phyloP scores from a whole-genome alignment of 2,797 vertebrate species.

The Periparus ater region DNA sequence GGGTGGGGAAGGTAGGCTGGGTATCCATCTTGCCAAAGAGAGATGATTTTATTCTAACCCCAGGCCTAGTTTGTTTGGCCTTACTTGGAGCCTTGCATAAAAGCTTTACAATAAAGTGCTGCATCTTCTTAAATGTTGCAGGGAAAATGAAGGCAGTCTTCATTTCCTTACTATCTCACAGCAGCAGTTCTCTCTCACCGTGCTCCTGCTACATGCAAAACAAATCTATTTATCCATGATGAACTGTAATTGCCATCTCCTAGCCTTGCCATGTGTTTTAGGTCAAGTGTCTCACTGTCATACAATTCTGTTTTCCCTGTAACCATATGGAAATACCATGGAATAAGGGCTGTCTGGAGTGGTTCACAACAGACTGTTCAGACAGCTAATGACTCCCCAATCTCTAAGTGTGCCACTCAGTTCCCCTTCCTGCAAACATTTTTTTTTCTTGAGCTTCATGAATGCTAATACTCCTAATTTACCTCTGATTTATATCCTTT shows the following conservation, averaged over 20 bases:
- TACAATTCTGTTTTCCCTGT: slow-evolving; percentile 46
- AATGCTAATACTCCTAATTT: slow-evolving; percentile 1
- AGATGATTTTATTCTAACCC: background rate
- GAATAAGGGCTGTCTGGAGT: slow-evolving; percentile 61
- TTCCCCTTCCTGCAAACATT: slow-evolving; percentile 16
- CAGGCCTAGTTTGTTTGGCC: background rate
- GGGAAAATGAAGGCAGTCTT: background rate
- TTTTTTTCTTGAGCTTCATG: slow-evolving; percentile 19
- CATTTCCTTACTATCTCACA: background rate
- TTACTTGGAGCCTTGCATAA: background rate
- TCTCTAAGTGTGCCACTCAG: slow-evolving; percentile 21
- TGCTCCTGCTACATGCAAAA: background rate
- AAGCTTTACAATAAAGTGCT: background rate
- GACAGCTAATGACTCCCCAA: slow-evolving; percentile 64
- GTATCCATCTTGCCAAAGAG: background rate
- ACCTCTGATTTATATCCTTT: background rate
- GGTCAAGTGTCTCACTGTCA: slow-evolving; percentile 40
- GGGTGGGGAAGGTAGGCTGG: background rate
- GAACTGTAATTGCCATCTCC: background rate
- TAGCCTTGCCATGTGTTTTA: slow-evolving; percentile 23
- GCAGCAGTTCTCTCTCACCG: background rate
- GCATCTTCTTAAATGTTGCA: background rate
- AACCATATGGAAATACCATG: slow-evolving; percentile 62
- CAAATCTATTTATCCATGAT: background rate
- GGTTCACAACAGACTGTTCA: slow-evolving; percentile 50